Evolutionary conservation across 2,113 vertebrate species (phyloP).

Genomic region (Syngnathus scovelli): DNA sequence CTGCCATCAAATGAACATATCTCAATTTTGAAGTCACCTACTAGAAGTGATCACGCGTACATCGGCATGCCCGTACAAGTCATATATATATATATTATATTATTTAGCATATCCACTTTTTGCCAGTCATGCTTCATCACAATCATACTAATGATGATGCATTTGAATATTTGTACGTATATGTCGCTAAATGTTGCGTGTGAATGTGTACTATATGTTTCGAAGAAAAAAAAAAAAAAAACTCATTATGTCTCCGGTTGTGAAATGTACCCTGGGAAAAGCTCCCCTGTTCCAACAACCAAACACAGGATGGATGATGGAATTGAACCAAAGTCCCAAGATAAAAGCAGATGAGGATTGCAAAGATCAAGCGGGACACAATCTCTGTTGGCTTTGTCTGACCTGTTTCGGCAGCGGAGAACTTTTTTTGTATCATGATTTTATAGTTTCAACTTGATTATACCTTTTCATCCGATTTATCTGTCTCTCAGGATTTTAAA

Average conservation of each 20-base stretch:
- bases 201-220: too few species aligned
- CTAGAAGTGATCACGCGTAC: neutral
- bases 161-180: too few species aligned
- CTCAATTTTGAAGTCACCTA: constrained; percentile 16
- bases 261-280: neutral
- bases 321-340: neutral
- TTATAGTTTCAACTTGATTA: neutral
- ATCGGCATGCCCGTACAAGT: neutral
- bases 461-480: neutral
- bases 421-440: neutral
- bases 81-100: too few species aligned
- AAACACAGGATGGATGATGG: neutral
- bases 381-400: constrained; percentile 2
- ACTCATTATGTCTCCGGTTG: too few species aligned
- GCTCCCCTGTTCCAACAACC: neutral
- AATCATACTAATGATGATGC: too few species aligned
- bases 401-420: neutral
- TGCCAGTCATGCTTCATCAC: too few species aligned
- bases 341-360: neutral
- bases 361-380: neutral
- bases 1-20: constrained; percentile 16
- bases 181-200: too few species aligned
- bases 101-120: too few species aligned
- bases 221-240: too few species aligned
- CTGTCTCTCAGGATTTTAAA: neutral